Evolutionary conservation across 2,797 vertebrate genomes (phyloP).

Genomic region (Acomys russatus): DNA sequence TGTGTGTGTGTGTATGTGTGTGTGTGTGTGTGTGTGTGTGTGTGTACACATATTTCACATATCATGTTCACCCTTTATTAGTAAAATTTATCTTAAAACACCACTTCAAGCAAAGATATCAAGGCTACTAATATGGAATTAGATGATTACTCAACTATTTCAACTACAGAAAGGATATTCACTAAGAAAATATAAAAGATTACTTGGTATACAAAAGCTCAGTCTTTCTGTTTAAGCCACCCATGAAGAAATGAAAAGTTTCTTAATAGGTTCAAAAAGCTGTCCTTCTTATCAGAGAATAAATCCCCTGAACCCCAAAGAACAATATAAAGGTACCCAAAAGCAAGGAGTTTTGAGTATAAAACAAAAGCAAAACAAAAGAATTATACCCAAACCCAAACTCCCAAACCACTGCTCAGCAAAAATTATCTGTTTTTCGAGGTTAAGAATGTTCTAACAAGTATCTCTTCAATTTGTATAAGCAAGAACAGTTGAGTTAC

Average conservation of each 20-base stretch:
- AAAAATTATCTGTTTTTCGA: background rate
- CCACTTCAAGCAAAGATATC: background rate
- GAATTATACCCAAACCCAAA: slow-evolving; percentile 44
- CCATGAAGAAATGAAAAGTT: slow-evolving; percentile 47
- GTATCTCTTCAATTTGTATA: background rate
- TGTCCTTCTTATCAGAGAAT: background rate
- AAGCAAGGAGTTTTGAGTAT: background rate
- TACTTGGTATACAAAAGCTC: background rate
- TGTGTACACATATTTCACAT: background rate
- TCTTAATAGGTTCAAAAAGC: background rate
- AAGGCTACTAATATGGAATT: background rate
- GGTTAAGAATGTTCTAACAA: slow-evolving; percentile 15
- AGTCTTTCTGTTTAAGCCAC: slow-evolving; percentile 19
- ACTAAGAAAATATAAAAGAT: background rate
- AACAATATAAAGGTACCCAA: background rate
- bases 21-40: background rate
- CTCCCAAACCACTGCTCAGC: background rate
- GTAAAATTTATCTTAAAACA: background rate
- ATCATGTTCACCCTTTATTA: background rate
- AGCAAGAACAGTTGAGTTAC: background rate
- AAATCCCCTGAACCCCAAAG: background rate
- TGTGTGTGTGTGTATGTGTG: background rate
- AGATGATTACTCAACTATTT: background rate
- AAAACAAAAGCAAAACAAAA: background rate
- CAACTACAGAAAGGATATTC: background rate